phyloP scores from a whole-genome alignment of 2,797 vertebrate species.

The Arnoldichthys spilopterus region DNA sequence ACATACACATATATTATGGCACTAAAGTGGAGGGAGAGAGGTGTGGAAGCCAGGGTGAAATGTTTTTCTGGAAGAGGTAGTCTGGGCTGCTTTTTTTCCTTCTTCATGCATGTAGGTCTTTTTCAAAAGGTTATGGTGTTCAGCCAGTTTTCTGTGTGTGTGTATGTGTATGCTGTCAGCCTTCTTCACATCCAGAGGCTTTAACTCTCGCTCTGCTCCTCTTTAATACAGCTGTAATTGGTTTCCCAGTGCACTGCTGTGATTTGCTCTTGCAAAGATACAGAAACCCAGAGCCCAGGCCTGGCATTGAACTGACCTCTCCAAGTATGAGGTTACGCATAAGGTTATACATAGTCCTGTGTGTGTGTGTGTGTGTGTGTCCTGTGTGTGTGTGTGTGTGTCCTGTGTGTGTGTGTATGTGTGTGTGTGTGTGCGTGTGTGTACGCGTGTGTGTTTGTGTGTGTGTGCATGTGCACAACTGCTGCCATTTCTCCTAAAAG shows the following conservation, averaged over 20 bases:
- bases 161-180: conserved; percentile 9
- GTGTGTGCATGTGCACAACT: not conserved
- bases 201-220: not conserved
- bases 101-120: conserved; percentile 21
- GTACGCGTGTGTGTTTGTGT: too few species aligned
- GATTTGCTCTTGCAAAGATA: not conserved
- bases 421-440: conserved; percentile 13
- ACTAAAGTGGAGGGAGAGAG: not conserved
- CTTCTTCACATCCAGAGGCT: not conserved
- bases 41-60: conserved; percentile 11
- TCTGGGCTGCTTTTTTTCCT: conserved; percentile 3
- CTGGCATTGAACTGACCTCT: not conserved
- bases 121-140: conserved; percentile 10
- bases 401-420: conserved; percentile 3
- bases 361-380: conserved; percentile 16
- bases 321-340: not conserved
- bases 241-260: conserved; percentile 2
- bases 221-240: conserved; percentile 12
- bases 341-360: not conserved
- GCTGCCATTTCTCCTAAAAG: conserved; percentile 11
- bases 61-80: not conserved
- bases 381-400: conserved; percentile 6
- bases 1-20: conserved; percentile 17
- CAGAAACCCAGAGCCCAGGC: not conserved
- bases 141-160: not conserved